Evolutionary conservation across 2,888 invertebrate species (phyloP), one percentile per base, ranked within the genome.

Genomic region (Antitype chi): DNA sequence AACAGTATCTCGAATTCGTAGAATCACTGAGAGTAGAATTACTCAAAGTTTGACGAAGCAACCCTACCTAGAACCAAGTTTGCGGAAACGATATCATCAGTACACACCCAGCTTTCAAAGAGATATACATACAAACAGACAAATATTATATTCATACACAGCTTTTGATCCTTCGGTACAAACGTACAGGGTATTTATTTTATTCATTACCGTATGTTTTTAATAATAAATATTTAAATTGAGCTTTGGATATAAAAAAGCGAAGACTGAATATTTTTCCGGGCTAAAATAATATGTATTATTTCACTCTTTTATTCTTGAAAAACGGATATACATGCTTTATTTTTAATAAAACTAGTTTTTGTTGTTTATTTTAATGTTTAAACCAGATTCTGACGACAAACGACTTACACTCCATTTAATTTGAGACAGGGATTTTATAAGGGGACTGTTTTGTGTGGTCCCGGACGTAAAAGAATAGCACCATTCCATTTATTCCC

Each of bases 11-110:
- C 8, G 20, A 43, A 59, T 67, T 76, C 20, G 8, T n/a, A 7
- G 2, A 25, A 15, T 57, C 11, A 20, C 28, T 43, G 49, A 53
- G 15, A 15, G 0, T 57, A 72, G 52, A 71, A 78, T 57, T 64
- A 78, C 1, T 23, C 20, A 4, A 53, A 57, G 8, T 67, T 52
- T 25, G 59, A 63, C 75, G 52, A 67, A 32, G 2, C 69, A 78
- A 68, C 84, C 85, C 80, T 79, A 67, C 13, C 4, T 52, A 38
- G 52, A 87, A 70, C 57, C 80, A 78, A 87, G 84, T 87, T 87
- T 85, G 85, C 84, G 87, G 87, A 87, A 87, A 85, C 70, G 76
- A 76, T 84, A 84, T 84, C 84, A 86, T 84, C 86, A 86, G 72
- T 55, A 86, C 79, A 82, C 82, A 81, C 62, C 78, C 74, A 80